Evolutionary conservation across 1,140 invertebrate species (phyloP), one percentile per base, ranked within the genome.

Genomic region (Calosoma granatense): DNA sequence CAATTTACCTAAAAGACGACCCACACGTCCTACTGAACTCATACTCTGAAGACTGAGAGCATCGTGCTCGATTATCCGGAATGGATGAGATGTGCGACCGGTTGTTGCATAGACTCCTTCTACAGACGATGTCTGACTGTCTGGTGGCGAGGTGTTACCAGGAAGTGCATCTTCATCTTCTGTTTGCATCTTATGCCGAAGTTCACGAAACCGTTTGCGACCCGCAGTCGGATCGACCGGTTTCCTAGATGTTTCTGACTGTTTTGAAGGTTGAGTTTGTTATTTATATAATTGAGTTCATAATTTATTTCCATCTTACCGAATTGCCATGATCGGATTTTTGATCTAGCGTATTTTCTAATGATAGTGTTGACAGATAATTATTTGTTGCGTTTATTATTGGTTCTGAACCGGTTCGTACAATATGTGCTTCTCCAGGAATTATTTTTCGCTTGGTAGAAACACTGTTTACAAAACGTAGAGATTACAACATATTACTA

Each of bases 41-140:
- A 90, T 85, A 71, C 88, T 92, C 68, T 92, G 88, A 63, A 93
- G 75, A 67, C 88, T 91, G 64, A 90, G 77, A 54, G 88, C 84
- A 71, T 93, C 90, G 64, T 89, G 87, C 61, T 92, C 88, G 63
- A 92, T 90, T 43, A 92, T 86, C 54, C 76, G 67, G 65, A 89
- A 89, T 20, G 86, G 87, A 76, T 88, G 86, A 12, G 82, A 81
- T 2, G 81, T 79, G 71, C 64, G 65, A 55, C 59, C 68, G 6
- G 67, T 54, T 19, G 62, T 63, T 12, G 78, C 72, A 63, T 75
- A 82, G 1, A 83, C 73, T 14, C 80, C 80, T 61, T 83, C 82
- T 54, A 81, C 75, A 17, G 86, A 85, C 15, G 85, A 87, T 19
- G 87, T 83, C 68, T 88, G 85, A 72, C 87, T 89, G 67, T 90